Evolutionary conservation across 2,888 invertebrate genomes (phyloP).

Genomic region (Drosophila pegasa): DNA sequence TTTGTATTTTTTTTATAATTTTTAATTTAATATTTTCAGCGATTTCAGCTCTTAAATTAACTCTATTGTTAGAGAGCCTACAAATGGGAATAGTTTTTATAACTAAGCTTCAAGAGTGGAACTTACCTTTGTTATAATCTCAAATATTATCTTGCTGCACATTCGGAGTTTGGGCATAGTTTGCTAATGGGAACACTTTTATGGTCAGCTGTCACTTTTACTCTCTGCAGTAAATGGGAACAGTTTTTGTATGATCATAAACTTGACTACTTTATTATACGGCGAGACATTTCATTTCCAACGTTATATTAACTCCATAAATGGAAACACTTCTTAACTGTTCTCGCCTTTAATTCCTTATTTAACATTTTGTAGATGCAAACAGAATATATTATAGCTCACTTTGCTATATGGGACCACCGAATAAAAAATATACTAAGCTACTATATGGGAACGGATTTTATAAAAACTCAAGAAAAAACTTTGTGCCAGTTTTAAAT

Average conservation of each 20-base stretch:
- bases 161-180: not conserved
- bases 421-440: too few species aligned
- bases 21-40: too few species aligned
- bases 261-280: not conserved
- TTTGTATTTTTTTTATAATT: too few species aligned
- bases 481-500: too few species aligned
- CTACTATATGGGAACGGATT: too few species aligned
- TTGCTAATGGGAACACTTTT: not conserved
- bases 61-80: too few species aligned
- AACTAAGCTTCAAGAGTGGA: not conserved
- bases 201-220: not conserved
- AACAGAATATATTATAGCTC: too few species aligned
- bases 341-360: not conserved
- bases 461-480: too few species aligned
- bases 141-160: not conserved
- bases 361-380: too few species aligned
- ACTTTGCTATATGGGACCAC: too few species aligned
- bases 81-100: not conserved
- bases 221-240: not conserved
- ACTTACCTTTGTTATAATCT: not conserved
- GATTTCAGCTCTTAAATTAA: too few species aligned
- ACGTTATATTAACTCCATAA: not conserved
- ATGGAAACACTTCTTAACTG: not conserved
- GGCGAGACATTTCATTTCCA: too few species aligned
- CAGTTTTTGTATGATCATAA: not conserved